A percentile compares a stretch with the other conserved stretches of the same genome.
Evolutionary conservation across 2,113 vertebrate genomes (phyloP).

Genomic region (Isichthys henryi): DNA sequence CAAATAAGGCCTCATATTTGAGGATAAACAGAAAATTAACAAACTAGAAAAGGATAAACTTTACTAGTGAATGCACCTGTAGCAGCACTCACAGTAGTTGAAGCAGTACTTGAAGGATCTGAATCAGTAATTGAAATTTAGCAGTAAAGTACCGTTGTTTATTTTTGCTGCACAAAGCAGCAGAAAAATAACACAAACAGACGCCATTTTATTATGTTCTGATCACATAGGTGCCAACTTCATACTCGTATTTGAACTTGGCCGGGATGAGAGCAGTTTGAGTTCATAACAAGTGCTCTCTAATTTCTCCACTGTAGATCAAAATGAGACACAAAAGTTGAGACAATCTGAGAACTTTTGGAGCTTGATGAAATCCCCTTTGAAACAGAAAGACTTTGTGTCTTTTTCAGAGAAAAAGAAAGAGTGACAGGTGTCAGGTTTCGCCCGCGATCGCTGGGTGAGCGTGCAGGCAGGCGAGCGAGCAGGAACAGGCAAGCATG

Average conservation of each 20-base stretch:
- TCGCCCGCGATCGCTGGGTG: too few species aligned
- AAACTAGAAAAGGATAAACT: neutral
- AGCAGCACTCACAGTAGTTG: neutral
- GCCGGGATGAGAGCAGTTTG: neutral
- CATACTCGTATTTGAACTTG: neutral
- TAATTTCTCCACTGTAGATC: neutral
- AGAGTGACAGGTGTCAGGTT: too few species aligned
- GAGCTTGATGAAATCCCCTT: too few species aligned
- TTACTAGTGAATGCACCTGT: neutral
- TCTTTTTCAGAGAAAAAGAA: too few species aligned
- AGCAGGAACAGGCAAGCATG: too few species aligned
- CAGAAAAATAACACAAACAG: neutral
- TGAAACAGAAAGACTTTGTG: too few species aligned
- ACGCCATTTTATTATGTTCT: neutral
- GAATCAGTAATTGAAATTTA: neutral
- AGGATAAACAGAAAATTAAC: neutral
- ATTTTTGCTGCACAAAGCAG: neutral
- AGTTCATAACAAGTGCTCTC: neutral
- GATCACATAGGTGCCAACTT: neutral
- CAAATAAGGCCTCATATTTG: neutral
- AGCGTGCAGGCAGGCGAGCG: too few species aligned
- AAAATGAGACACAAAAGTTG: neutral
- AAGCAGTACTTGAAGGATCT: neutral
- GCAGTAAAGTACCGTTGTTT: neutral
- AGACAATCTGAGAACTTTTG: too few species aligned